Conservation (phyloP, 1,140 invertebrate genomes). For the Heliconius eleuchia region DNA sequence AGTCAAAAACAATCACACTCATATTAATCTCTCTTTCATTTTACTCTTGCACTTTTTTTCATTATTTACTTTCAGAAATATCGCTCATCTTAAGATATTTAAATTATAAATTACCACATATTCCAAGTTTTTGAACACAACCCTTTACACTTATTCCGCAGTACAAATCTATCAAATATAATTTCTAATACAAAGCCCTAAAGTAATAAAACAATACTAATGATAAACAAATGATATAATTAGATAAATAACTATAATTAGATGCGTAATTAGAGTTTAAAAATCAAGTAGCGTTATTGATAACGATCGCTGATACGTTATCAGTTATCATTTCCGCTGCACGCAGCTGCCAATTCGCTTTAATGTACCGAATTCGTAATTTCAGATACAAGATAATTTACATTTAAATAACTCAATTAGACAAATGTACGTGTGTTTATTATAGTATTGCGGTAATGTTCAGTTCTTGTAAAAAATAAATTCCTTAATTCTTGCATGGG, state of each 20-base stretch:
- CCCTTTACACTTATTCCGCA: too few species aligned
- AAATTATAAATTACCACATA: too few species aligned
- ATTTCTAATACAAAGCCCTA: too few species aligned
- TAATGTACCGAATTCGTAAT: slow-evolving; percentile 6
- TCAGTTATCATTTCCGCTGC: slow-evolving; percentile 32
- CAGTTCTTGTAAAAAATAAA: background rate
- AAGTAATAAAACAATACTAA: too few species aligned
- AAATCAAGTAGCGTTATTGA: slow-evolving; percentile 23
- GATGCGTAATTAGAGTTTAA: slow-evolving; percentile 5
- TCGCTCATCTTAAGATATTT: too few species aligned
- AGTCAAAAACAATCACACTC: too few species aligned
- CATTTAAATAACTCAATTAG: background rate
- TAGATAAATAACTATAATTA: background rate
- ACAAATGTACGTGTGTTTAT: background rate
- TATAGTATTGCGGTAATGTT: background rate
- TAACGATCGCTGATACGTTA: slow-evolving; percentile 21
- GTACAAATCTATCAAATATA: too few species aligned
- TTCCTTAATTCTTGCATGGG: background rate
- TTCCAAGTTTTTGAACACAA: too few species aligned
- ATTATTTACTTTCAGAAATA: too few species aligned
- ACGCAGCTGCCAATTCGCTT: slow-evolving; percentile 27
- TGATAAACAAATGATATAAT: background rate
- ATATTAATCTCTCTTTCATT: too few species aligned
- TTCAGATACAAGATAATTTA: background rate
- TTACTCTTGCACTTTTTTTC: too few species aligned